Evolutionary conservation across 1,140 invertebrate species (phyloP).

Genomic region (Calephelis nemesis): DNA sequence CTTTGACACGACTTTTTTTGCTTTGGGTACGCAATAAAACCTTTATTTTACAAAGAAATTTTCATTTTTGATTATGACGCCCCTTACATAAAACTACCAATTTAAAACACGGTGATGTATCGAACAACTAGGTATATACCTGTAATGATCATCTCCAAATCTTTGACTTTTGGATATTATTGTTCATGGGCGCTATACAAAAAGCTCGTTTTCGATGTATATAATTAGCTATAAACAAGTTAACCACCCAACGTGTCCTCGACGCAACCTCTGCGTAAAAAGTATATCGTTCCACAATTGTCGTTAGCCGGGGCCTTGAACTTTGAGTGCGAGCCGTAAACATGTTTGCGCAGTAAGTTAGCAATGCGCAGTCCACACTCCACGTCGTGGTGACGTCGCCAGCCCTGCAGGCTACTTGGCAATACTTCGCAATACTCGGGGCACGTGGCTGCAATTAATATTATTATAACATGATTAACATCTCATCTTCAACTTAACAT

Average conservation of each 20-base stretch:
- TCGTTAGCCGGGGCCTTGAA: slow-evolving; percentile 66
- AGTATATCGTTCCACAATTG: slow-evolving; percentile 58
- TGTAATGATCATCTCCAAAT: too few relatives aligned
- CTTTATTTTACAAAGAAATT: too few relatives aligned
- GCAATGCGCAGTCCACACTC: slow-evolving; percentile 65
- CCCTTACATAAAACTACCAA: too few relatives aligned
- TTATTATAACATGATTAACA: background rate
- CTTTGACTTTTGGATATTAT: background rate
- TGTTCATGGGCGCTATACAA: background rate
- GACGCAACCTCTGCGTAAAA: slow-evolving; percentile 54
- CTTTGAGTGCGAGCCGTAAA: slow-evolving; percentile 68
- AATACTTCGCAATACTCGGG: slow-evolving; percentile 24
- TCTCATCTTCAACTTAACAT: too few relatives aligned
- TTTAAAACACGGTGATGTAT: too few relatives aligned
- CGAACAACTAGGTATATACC: too few relatives aligned
- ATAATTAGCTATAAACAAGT: slow-evolving; percentile 3
- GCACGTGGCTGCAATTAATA: slow-evolving; percentile 30
- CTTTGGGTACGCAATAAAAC: too few relatives aligned
- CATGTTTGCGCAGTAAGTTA: slow-evolving; percentile 65
- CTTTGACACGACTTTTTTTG: too few relatives aligned
- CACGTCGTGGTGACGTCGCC: slow-evolving; percentile 58
- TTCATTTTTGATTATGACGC: too few relatives aligned
- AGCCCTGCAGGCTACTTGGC: slow-evolving; percentile 29
- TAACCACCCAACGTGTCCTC: slow-evolving; percentile 40
- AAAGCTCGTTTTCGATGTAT: background rate